These are phyloP conservation scores for Pseudonaja textilis DNA, from an alignment of 2,113 vertebrate genomes.

Conservation along the genomic window DNA sequence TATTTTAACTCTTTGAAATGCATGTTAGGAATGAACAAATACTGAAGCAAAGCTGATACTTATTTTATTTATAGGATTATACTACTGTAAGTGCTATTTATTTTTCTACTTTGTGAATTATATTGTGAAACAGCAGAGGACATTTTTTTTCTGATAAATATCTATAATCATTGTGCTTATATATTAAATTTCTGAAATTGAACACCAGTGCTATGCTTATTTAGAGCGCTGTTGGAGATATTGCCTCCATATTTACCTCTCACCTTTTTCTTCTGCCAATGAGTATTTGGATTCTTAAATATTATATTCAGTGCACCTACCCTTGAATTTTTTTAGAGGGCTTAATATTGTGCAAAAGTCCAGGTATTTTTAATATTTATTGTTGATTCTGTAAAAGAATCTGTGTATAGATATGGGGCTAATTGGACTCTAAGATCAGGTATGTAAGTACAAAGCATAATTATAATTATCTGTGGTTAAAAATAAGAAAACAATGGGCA, in stretches of 20 bases:
- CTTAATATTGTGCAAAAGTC: constrained; percentile 8
- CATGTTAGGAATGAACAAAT: background rate
- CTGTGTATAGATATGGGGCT: background rate
- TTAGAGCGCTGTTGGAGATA: constrained; percentile 67
- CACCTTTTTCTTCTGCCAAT: constrained; percentile 50
- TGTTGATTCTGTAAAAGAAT: background rate
- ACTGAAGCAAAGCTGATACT: constrained; percentile 1
- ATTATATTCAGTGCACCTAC: constrained; percentile 46
- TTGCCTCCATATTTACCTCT: constrained; percentile 59
- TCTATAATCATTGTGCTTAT: constrained; percentile 61
- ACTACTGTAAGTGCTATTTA: constrained; percentile 3
- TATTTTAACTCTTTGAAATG: background rate
- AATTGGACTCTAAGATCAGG: background rate
- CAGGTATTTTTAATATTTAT: background rate
- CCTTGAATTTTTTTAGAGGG: constrained; percentile 40
- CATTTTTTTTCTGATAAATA: constrained; percentile 56
- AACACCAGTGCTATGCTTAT: constrained; percentile 60
- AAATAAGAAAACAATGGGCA: background rate
- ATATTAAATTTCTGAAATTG: constrained; percentile 60
- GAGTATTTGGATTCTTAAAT: constrained; percentile 53
- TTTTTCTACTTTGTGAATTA: constrained; percentile 25
- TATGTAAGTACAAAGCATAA: background rate
- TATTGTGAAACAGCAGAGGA: constrained; percentile 46
- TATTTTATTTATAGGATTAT: constrained; percentile 36
- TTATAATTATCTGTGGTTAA: background rate